Conservation (phyloP, 2,113 vertebrate genomes). For the Sturnira hondurensis region DNA sequence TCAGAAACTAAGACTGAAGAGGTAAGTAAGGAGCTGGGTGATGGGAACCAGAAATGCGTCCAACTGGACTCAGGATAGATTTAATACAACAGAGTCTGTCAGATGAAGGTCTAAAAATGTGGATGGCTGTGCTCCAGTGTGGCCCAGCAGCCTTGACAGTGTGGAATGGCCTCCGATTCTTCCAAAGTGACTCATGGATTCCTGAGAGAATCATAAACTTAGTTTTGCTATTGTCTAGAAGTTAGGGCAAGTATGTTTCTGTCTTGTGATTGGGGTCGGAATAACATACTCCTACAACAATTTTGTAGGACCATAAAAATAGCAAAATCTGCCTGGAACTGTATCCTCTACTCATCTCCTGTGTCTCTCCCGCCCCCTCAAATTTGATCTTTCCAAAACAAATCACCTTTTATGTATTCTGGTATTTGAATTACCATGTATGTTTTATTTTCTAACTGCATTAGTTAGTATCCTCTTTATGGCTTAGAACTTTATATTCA, state of each 20-base stretch:
- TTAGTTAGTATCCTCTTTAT: background rate
- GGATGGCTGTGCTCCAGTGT: background rate
- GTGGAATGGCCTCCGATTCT: slow-evolving; percentile 9
- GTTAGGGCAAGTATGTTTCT: slow-evolving; percentile 48
- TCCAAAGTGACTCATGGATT: slow-evolving; percentile 65
- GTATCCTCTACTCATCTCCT: background rate
- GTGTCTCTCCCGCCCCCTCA: background rate
- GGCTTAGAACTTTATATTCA: background rate
- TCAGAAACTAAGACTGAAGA: background rate
- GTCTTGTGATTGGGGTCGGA: slow-evolving; percentile 41
- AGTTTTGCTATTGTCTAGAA: slow-evolving; percentile 41
- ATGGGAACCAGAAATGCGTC: background rate
- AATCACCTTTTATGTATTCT: background rate
- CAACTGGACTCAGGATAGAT: background rate
- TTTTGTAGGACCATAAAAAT: slow-evolving; percentile 51
- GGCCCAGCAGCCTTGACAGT: background rate
- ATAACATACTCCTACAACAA: slow-evolving; percentile 53
- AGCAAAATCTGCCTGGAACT: slow-evolving; percentile 1
- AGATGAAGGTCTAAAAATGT: slow-evolving; percentile 25
- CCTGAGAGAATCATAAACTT: slow-evolving; percentile 61
- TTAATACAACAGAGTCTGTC: background rate
- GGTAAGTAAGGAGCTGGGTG: background rate
- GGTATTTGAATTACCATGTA: background rate
- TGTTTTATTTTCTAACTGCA: background rate
- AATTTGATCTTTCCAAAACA: background rate